Evolutionary conservation across 2,888 invertebrate species (phyloP), one percentile per base, ranked within the genome.

Genomic region (Cheilosia variabilis): DNA sequence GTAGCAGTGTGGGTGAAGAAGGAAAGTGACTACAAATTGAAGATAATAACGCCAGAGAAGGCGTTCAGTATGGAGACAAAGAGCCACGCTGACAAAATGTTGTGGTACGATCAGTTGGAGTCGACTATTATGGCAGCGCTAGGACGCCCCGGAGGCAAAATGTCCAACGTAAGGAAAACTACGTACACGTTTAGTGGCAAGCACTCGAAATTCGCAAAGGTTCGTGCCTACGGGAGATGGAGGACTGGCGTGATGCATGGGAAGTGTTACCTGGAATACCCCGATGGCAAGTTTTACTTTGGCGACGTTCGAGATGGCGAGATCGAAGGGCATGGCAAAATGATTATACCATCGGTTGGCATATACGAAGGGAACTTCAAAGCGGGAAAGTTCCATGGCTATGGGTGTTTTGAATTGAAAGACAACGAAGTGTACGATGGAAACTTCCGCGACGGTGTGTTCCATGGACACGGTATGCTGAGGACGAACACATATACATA

Each of bases 371-470:
- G 97, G 93, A 90, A 89, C 68, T 92, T 92, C 43, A 91, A 90
- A 66, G 96, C 96, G 87, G 97, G 97, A 45, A 94, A 95, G 88
- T 96, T 97, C 91, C 96, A 96, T 91, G 98, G 98, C 13, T 95
- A 95, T 88, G 97, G 96, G 0, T 94, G 94, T 2, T 90, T 90
- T 13, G 91, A 92, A 75, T 94, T 96, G 92, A 96, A 95, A 90
- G 95, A 95, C 75, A 97, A 96, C 4, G 97, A 97, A 90, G 93
- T 96, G 17, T 98, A 97, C 90, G 96, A 97, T 89, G 98, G 98
- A 0, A 95, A 96, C 90, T 97, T 98, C 90, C 96, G 96, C 90
- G 96, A 97, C 89, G 97, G 97, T 0, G 93, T 94, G 65, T 95
- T 96, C 1, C 96, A 97, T 89, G 98, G 98, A 0, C 97, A 98